Conservation (phyloP, 2,888 invertebrate genomes). For the Drosophila kokeensis region DNA sequence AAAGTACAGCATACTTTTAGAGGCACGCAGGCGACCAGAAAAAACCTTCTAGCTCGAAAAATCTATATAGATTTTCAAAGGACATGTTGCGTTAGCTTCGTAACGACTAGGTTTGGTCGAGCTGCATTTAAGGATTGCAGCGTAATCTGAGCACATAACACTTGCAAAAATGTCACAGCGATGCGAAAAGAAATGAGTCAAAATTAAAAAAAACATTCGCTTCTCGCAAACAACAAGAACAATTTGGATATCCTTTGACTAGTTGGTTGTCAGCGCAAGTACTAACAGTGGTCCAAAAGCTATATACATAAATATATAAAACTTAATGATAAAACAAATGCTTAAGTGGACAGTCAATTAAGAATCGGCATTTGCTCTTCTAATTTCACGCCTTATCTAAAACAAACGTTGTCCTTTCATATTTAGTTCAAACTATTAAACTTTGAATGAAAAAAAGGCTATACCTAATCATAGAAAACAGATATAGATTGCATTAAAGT, state of each 20-base stretch:
- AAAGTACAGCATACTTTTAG: neutral
- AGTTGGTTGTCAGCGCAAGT: rapidly evolving
- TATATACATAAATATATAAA: neutral
- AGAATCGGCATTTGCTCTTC: neutral
- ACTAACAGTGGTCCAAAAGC: neutral
- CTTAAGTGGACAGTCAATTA: neutral
- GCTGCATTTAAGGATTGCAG: neutral
- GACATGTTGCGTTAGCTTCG: neutral
- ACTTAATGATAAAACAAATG: neutral
- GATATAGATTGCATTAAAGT: neutral
- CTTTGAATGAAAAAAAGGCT: neutral
- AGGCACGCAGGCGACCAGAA: neutral
- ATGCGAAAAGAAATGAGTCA: neutral
- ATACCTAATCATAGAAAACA: neutral
- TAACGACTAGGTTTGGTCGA: neutral
- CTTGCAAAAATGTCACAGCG: neutral
- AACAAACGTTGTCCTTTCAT: neutral
- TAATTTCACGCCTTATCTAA: no score
- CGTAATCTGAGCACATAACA: neutral
- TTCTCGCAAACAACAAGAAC: neutral
- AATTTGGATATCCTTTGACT: neutral
- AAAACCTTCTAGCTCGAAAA: neutral
- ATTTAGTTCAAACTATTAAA: neutral
- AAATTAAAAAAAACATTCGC: neutral
- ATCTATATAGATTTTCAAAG: neutral